Evolutionary conservation across 2,888 invertebrate species (phyloP), one percentile per base, ranked within the genome.

Genomic region (Eilema depressum): DNA sequence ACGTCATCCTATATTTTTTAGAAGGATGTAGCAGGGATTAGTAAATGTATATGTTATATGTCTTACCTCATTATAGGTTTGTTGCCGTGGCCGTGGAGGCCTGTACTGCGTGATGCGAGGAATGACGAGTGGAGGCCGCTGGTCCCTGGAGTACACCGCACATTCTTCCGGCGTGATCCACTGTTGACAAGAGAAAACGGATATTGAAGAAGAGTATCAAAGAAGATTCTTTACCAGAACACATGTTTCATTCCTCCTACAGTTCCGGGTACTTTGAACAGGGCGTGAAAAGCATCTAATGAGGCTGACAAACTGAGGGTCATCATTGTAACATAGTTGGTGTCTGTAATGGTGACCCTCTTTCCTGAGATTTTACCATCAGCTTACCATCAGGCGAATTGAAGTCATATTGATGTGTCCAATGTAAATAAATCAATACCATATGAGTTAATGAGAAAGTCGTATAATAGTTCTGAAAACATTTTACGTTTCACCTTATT

Each of bases 131-230:
- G 95, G 95, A 0, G 95, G 95, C 53, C 94, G 85, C 83, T 93
- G 92, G 71, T 95, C 95, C 25, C 92, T 87, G 57, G 89, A 88
- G 88, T 94, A 95, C 70, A 92, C 92, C 12, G 92, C 93, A 68
- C 95, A 94, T 82, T 95, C 95, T 79, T 95, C 95, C 2, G 93
- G 92, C 0, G 95, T 95, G 74, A 95, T 95, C 95, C 95, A 95
- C 95, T 95, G 92, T 68, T 28, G n/a, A 41, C 62, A 25, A 70
- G 30, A 57, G n/a, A 65, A n/a, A 53, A 65, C 25, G 5, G 25
- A 28, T 59, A 7, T 25, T 25, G 2, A 17, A 28, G 59, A 28
- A 59, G n/a, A n/a, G 53, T 20, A 8, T 37, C 33, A 37, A 12
- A 37, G 33, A 37, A 12, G 33, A 37, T 33, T 33, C 8, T 33